Evolutionary conservation across 2,888 invertebrate species (phyloP).

Genomic region (Eristalis arbustorum): DNA sequence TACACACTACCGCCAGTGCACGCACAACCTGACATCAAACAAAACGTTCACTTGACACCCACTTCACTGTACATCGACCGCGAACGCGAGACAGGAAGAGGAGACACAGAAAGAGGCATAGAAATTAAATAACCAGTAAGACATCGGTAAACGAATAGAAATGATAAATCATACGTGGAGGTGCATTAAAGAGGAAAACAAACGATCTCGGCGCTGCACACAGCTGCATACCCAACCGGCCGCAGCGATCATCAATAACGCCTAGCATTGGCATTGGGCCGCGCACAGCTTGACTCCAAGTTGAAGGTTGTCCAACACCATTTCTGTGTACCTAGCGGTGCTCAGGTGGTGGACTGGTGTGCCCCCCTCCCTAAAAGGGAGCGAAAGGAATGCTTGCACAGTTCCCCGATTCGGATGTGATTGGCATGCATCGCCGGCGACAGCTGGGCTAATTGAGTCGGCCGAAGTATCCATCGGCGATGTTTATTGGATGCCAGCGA

Average conservation of each 20-base stretch:
- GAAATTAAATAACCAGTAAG: slow-evolving; percentile 7
- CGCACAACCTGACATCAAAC: not conserved
- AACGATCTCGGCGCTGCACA: slow-evolving; percentile 31
- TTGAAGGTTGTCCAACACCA: slow-evolving; percentile 61
- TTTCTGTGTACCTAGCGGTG: slow-evolving; percentile 28
- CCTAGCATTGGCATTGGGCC: slow-evolving; percentile 43
- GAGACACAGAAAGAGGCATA: no score
- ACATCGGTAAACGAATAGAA: slow-evolving; percentile 3
- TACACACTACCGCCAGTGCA: slow-evolving; percentile 20
- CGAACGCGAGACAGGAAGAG: no score
- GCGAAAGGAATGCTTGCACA: slow-evolving; percentile 38
- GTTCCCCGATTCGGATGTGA: slow-evolving; percentile 17
- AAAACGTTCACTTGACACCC: not conserved
- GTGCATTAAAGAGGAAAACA: not conserved
- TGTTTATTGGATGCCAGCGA: not conserved
- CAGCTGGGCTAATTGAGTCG: slow-evolving; percentile 31
- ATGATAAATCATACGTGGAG: slow-evolving; percentile 38
- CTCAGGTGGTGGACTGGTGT: not conserved
- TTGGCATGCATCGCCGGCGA: slow-evolving; percentile 31
- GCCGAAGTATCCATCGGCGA: slow-evolving; percentile 10
- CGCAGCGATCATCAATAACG: slow-evolving; percentile 48
- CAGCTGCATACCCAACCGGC: slow-evolving; percentile 26
- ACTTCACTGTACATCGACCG: not conserved
- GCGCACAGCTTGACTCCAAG: slow-evolving; percentile 50
- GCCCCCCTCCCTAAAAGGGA: not conserved